Base-by-base conservation (phyloP, 2,113 vertebrate species). In the Rousettus leschenaultii region DNA sequence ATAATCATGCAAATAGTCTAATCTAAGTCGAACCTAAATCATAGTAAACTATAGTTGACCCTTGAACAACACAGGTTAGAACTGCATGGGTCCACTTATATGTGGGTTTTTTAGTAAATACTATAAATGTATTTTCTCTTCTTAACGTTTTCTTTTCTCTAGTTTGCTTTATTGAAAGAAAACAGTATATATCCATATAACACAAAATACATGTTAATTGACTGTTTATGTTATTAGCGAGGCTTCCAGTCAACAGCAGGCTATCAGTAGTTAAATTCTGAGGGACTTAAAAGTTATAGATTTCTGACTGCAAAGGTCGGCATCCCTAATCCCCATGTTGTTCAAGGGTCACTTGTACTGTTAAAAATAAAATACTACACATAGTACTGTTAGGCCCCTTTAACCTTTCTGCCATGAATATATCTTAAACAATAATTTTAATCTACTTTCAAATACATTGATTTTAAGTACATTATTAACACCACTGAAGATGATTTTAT, bases 311-410 rank as follows among this genome's bases (percentile, higher is more conserved):
- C 9, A 5, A 33, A 18, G 10, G 38, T 21, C 57, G 30, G 16
- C 2, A 4, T 11, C 40, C 78, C 79, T 35, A 45, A 63, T 45
- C 38, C 57, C 79, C 35, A 45, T 33, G 28, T 63, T 82, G 79
- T 82, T 61, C 43, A 82, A 82, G 79, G 38, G 79, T 63, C 79
- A 63, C 33, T 33, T 43, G 38, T 63, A 87, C 0, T 40, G 96
- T 97, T 98, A 98, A 97, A 98, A 97, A 94, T 43, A 61, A 78
- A 97, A 95, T 53, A 95, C 96, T 95, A 93, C 85, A 15, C 92
- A 92, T 30, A 71, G 96, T 97, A 91, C 98, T 98, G 98, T 98
- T 96, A 97, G 97, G 98, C 97, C 97, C 94, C 97, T 98, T 98
- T 98, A 98, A 98, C 95, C 96, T 98, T 98, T 96, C 94, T 97